A percentile compares a stretch with the other conserved stretches of the same genome.
Evolutionary conservation across 2,113 vertebrate species (phyloP).

Genomic region (Coptodon bakossiorum): DNA sequence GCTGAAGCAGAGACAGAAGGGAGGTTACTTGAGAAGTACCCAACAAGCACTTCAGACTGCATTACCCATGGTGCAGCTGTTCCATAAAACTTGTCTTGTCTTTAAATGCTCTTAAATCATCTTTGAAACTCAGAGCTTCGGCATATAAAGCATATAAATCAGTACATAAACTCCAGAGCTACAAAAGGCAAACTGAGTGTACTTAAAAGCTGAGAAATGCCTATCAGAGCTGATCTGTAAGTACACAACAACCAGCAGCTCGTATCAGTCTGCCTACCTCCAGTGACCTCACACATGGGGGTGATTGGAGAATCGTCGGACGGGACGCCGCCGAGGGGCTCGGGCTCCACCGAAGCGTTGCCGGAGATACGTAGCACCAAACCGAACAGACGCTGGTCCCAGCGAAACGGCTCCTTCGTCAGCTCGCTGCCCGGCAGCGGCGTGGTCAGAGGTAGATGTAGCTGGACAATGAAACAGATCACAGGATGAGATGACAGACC

Average conservation of each 20-base stretch:
- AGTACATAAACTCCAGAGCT: background rate
- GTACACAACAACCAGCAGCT: background rate
- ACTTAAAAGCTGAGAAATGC: background rate
- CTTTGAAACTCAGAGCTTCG: background rate
- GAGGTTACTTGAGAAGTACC: background rate
- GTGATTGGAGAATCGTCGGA: constrained; percentile 90
- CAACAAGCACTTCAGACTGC: background rate
- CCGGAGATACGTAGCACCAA: constrained; percentile 86
- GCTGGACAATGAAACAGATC: constrained; percentile 62
- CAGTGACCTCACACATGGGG: constrained; percentile 93
- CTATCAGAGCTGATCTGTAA: background rate
- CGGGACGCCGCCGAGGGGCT: constrained; percentile 81
- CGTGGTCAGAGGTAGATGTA: constrained; percentile 90
- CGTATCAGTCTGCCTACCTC: constrained; percentile 65
- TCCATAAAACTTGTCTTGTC: background rate
- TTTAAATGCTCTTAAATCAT: background rate
- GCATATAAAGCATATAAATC: background rate
- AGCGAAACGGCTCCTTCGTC: constrained; percentile 93
- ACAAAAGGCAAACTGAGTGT: rapidly evolving
- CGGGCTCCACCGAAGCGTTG: constrained; percentile 77
- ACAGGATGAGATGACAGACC: background rate
- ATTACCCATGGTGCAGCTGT: background rate
- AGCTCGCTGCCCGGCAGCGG: constrained; percentile 90
- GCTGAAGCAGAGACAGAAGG: background rate
- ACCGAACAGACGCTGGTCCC: constrained; percentile 92